Base-by-base conservation (phyloP, 2,888 invertebrate species). In the Nephrotoma flavescens region DNA sequence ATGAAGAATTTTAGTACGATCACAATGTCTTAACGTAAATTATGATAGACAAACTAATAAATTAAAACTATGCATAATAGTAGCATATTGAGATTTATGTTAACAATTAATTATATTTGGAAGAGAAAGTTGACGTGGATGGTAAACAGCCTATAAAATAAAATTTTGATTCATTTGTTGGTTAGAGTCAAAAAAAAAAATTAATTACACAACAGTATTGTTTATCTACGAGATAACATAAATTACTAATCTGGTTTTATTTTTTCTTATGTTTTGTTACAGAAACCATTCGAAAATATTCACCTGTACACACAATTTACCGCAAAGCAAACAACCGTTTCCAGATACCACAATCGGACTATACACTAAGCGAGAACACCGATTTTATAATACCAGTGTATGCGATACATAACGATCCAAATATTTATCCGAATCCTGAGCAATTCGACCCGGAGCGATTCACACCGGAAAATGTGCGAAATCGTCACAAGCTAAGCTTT, bases 361-460 rank as follows among this genome's bases (percentile, higher is more conserved):
- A 92, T 86, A 89, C 91, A 0, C 92, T 94, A 84, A 92, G 93
- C 87, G 91, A 92, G 85, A 93, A 92, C 0, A 92, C 92, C 0
- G 88, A 91, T 15, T 89, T 94, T 2, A 91, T 93, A 31, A 92
- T 94, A 83, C 93, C 94, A 12, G 91, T 92, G 6, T 92, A 93
- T 88, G 92, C 93, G 41, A 93, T 94, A 88, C 94, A 95, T 88
- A 93, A 93, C 90, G 94, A 94, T 89, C 92, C 93, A 0, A 92
- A 93, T 1, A 91, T 93, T 88, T 94, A 93, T 88, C 93, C 94
- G 0, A 92, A 95, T 7, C 95, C 95, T 0, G 92, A 93, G 1
- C 91, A 92, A 45, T 95, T 95, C 87, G 92, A 93, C 86, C 95
- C 95, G 0, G 94, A 94, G 41, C 91, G 94, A 88, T 95, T 94